phyloP scores from a whole-genome alignment of 1,140 invertebrate species.

The Magallana ariakensis region DNA sequence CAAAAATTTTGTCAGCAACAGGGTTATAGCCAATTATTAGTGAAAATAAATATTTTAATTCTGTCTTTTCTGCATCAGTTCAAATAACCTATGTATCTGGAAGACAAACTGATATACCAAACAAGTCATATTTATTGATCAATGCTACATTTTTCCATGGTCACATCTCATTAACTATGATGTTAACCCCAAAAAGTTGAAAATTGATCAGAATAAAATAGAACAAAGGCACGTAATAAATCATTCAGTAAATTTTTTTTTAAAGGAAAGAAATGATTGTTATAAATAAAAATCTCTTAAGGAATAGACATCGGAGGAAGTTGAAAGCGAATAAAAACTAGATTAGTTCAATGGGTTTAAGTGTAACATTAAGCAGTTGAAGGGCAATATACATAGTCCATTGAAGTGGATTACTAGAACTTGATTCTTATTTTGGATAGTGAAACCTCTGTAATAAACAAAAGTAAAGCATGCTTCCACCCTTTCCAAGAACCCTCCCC shows the following conservation, averaged over 20 bases:
- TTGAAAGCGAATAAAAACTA: slow-evolving; percentile 12
- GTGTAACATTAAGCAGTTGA: slow-evolving; percentile 2
- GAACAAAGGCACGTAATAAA: too few relatives aligned
- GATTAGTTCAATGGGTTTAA: background rate
- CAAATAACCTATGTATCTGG: background rate
- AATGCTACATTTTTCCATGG: too few relatives aligned
- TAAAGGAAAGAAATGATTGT: too few relatives aligned
- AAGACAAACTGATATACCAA: background rate
- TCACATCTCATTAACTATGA: too few relatives aligned
- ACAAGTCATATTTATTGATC: background rate
- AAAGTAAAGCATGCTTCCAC: too few relatives aligned
- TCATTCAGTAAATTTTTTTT: too few relatives aligned
- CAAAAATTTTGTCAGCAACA: background rate
- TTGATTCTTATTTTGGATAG: background rate
- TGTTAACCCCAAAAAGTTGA: too few relatives aligned
- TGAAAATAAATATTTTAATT: slow-evolving; percentile 15
- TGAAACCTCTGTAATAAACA: too few relatives aligned
- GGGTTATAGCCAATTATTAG: background rate
- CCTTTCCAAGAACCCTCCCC: too few relatives aligned
- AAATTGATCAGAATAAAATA: too few relatives aligned
- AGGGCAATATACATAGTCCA: slow-evolving; percentile 10
- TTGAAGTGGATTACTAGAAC: background rate
- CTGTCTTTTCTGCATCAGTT: background rate
- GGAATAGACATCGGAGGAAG: background rate
- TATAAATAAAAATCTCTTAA: too few relatives aligned